These are phyloP conservation scores for Hemicentrotus pulcherrimus DNA, from an alignment of 35 echinoderm and acorn worm genomes.

Conservation along the genomic window DNA sequence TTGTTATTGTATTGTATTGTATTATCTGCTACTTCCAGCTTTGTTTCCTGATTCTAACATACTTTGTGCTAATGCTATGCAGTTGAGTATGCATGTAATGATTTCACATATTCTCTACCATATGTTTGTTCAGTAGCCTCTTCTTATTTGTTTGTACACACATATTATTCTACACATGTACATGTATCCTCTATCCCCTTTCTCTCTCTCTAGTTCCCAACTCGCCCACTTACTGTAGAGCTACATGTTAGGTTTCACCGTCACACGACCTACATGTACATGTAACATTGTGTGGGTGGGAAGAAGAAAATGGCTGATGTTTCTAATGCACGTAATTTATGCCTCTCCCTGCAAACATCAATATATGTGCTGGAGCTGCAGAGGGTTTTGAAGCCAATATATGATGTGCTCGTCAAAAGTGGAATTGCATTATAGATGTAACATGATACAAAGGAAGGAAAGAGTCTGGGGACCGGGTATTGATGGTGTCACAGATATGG, in stretches of 20 bases:
- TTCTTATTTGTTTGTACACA: neutral
- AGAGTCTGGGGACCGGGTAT: too few relatives aligned
- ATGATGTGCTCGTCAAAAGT: neutral
- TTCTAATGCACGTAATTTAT: slow-evolving; percentile 39
- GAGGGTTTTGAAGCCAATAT: neutral
- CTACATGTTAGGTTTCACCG: neutral
- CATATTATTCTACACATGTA: neutral
- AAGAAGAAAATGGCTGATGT: neutral
- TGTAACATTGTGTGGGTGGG: slow-evolving; percentile 15
- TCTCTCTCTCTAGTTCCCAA: neutral
- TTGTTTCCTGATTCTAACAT: neutral
- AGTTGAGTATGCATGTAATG: too few relatives aligned
- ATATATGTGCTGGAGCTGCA: neutral
- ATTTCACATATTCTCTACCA: neutral
- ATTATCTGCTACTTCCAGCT: neutral
- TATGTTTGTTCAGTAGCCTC: neutral
- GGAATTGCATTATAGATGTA: neutral
- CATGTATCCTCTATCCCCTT: neutral
- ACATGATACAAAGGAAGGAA: too few relatives aligned
- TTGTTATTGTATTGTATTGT: too few relatives aligned
- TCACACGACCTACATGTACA: slow-evolving; percentile 23
- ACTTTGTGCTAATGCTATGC: too few relatives aligned
- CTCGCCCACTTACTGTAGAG: neutral
- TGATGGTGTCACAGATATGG: too few relatives aligned
- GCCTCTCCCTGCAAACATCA: neutral